Evolutionary conservation across 2,113 vertebrate species (phyloP), one percentile per base, ranked within the genome.

Genomic region (Galeopterus variegatus): DNA sequence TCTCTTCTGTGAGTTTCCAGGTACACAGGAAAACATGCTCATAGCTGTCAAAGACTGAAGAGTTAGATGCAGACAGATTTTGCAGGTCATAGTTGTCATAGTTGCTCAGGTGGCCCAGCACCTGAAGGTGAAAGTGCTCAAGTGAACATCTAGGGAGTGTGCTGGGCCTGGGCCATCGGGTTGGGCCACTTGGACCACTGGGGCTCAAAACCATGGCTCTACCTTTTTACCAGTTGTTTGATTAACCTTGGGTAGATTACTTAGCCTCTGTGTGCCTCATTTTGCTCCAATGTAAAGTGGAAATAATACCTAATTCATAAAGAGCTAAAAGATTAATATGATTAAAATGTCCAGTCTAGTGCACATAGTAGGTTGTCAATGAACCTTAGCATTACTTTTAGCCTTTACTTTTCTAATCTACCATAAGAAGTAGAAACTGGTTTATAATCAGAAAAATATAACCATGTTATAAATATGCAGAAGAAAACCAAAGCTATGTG

Each of bases 401-500:
- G 36, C 17, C 33, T 96, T 73, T 58, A 50, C 1, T 79, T 83
- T 90, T 94, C n/a, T 11, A 65, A 4, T 52, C 33, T 45, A 64
- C 28, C 21, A 3, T 26, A 83, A 77, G 11, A 84, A 87, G 31
- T 58, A 69, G 45, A 86, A 96, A 70, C 4, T 81, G n/a, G 31
- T 83, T 83, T 82, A 69, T 36, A 83, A 50, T 48, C 56, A 83
- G 69, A 54, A 85, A 88, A 50, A 83, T 50, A 88, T 5, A 84
- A 83, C 54, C 45, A 23, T 36, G 28, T 67, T 90, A 94, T 90
- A 93, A 96, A 97, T 94, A 96, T 94, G 45, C 88, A 96, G 69
- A 28, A 94, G 62, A 60, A 87, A 96, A 88, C 88, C 31, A 86
- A 95, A 97, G 83, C 86, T 88, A 48, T 77, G 56, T 80, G 89